These are phyloP conservation scores for Oenanthe melanoleuca DNA, from an alignment of 2,113 vertebrate species.

Conservation along the genomic window DNA sequence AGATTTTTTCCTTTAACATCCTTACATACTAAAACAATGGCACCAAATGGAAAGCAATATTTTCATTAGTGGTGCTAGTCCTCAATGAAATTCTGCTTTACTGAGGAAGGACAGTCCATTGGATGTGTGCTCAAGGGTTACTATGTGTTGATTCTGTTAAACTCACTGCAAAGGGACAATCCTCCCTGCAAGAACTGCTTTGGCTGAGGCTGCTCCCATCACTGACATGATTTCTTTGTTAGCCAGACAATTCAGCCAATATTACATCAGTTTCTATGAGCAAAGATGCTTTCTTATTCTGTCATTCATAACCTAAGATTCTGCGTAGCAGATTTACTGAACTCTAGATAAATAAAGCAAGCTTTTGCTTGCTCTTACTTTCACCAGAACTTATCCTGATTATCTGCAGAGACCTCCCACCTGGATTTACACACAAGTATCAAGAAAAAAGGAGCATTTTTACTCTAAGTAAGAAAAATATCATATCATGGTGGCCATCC, in stretches of 20 bases:
- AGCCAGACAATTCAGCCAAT: background rate
- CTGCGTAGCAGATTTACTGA: background rate
- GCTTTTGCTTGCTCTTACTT: background rate
- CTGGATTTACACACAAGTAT: background rate
- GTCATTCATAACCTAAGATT: background rate
- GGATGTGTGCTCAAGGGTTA: background rate
- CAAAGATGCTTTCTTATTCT: background rate
- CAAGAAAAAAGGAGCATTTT: background rate
- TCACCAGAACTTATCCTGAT: background rate
- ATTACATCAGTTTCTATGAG: background rate
- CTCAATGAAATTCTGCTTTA: background rate
- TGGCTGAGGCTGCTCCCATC: background rate
- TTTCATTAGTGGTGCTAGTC: background rate
- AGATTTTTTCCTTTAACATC: background rate
- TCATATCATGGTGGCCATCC: background rate
- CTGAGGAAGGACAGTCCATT: background rate
- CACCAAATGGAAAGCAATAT: background rate
- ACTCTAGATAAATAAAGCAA: background rate
- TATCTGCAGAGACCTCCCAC: background rate
- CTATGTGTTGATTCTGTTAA: background rate
- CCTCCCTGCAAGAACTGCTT: background rate
- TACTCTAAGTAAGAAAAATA: background rate
- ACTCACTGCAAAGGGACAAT: background rate
- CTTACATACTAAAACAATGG: background rate
- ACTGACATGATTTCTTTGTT: background rate